Percentiles rank a stretch among this genome's conserved stretches.
Conservation (phyloP, 1,140 invertebrate genomes). For the Drosophila rhopaloa region DNA sequence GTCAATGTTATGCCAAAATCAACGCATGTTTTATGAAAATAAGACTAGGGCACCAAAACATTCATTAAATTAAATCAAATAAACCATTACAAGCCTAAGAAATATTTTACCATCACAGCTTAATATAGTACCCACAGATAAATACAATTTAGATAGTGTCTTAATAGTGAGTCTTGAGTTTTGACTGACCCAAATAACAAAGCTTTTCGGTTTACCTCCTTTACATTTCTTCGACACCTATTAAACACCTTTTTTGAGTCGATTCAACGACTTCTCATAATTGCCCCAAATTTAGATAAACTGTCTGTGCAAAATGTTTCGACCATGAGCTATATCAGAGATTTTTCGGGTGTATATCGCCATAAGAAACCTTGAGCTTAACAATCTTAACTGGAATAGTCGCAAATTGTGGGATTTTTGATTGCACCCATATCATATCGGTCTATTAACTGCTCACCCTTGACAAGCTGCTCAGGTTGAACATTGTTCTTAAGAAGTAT, state of each 20-base stretch:
- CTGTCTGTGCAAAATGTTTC: conserved; percentile 28
- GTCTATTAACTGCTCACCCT: conserved; percentile 25
- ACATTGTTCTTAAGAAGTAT: conserved; percentile 19
- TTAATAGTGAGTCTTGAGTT: not conserved
- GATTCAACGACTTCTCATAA: not conserved
- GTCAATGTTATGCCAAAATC: conserved; percentile 34
- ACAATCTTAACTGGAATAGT: conserved; percentile 30
- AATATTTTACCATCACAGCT: too few species aligned
- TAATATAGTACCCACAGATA: too few species aligned
- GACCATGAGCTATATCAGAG: conserved; percentile 15
- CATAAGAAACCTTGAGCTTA: conserved; percentile 15
- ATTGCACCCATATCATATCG: conserved; percentile 26
- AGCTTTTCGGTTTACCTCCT: not conserved
- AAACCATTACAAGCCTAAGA: not conserved
- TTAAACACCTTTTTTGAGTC: not conserved
- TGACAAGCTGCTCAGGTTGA: conserved; percentile 12
- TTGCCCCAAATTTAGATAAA: conserved; percentile 47
- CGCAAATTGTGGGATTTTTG: conserved; percentile 18
- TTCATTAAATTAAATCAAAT: not conserved
- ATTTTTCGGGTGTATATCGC: not conserved
- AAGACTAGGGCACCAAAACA: not conserved
- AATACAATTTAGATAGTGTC: too few species aligned
- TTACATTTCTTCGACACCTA: conserved; percentile 24
- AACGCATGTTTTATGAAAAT: not conserved
- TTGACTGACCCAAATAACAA: conserved; percentile 4